Evolutionary conservation across 1,140 invertebrate genomes (phyloP), one percentile per base, ranked within the genome.

Genomic region (Sitophilus oryzae): DNA sequence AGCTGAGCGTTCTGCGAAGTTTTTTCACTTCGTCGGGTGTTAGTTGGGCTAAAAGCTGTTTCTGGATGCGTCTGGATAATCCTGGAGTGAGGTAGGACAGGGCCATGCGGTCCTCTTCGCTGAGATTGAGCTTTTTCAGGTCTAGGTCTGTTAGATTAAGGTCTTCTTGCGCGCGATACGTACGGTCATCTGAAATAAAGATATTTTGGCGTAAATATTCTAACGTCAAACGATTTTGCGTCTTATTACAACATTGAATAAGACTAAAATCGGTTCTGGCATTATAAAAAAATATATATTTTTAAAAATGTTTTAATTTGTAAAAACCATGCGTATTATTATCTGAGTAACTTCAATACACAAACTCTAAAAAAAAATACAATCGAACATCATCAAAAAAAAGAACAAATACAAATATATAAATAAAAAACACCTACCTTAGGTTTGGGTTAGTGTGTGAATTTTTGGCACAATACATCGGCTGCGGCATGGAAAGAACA

Each of bases 51-150:
- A 82, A 70, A 54, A 83, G 70, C 67, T 83, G 80, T 58, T 76
- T 79, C 71, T 82, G 80, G 61, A 82, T 77, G 22, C 80, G 76
- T 58, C 79, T 77, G 36, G 81, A 80, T 58, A 83, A 67, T 45
- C 77, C 80, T 6, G 81, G 81, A 43, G 81, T 82, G 38, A 84
- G 75, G 58, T 79, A 80, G 4, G 80, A 82, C 62, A 84, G 68
- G 51, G 81, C 81, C 59, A 77, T 75, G 59, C 80, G 73, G 71
- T 84, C 82, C 63, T 79, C 76, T 69, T 83, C 81, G 56, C 79
- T 80, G 19, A 84, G 73, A 67, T 80, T 75, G 58, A 84, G 74
- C 56, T 80, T 75, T 62, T 79, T 81, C 52, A 84, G 66, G 70
- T 83, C 80, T 58, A 83, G 70, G 63, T 82, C 80, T 34, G 79